These are phyloP conservation scores for Hybognathus amarus DNA, from an alignment of 2,797 vertebrate species.

Conservation along the genomic window DNA sequence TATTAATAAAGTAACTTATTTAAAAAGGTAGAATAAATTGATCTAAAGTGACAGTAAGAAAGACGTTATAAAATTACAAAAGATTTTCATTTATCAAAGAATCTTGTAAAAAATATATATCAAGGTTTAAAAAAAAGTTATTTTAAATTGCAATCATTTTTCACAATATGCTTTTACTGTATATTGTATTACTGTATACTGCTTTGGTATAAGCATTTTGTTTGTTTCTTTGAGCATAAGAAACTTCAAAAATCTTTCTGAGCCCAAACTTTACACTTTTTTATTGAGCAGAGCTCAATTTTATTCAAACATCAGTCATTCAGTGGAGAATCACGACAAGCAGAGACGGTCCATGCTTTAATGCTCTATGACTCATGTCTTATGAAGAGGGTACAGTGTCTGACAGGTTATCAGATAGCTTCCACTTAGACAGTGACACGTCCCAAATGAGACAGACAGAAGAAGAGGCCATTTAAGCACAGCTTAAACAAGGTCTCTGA, in stretches of 20 bases:
- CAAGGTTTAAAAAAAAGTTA: neutral
- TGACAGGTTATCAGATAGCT: constrained; percentile 49
- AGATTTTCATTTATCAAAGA: neutral
- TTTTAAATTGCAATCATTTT: neutral
- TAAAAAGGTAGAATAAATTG: neutral
- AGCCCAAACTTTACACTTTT: no score
- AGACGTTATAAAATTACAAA: neutral
- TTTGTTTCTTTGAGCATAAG: neutral
- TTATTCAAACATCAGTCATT: constrained; percentile 3
- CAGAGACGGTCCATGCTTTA: constrained; percentile 21
- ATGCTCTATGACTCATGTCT: constrained; percentile 42
- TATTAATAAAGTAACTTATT: neutral
- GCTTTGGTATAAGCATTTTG: neutral
- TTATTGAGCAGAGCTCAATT: neutral
- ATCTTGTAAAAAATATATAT: neutral
- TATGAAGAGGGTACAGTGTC: constrained; percentile 42
- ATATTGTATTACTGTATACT: neutral
- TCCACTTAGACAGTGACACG: constrained; percentile 29
- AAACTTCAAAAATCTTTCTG: neutral
- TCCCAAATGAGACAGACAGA: constrained; percentile 31
- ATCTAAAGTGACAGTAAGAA: neutral
- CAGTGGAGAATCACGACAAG: neutral
- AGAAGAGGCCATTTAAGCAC: constrained; percentile 15
- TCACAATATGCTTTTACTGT: neutral
- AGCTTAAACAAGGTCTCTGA: constrained; percentile 24